These are phyloP conservation scores for Temnothorax rugatulus DNA, from an alignment of 2,888 invertebrate species.

Conservation along the genomic window DNA sequence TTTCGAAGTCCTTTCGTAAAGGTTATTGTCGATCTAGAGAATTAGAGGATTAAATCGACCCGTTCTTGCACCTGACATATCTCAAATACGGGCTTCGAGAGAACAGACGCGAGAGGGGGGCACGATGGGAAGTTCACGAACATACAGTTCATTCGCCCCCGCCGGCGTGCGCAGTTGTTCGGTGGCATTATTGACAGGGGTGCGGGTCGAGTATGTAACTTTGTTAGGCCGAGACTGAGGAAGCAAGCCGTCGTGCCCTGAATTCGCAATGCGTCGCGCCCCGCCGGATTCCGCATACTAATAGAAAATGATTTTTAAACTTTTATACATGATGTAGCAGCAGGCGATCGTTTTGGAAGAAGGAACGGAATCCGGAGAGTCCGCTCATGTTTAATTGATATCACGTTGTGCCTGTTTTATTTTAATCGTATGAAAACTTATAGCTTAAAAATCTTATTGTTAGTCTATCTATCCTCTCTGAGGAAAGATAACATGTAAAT, in stretches of 20 bases:
- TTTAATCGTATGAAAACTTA: not conserved
- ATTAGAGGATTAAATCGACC: constrained; percentile 75
- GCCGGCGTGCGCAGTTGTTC: constrained; percentile 64
- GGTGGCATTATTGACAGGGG: constrained; percentile 80
- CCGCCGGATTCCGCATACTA: constrained; percentile 74
- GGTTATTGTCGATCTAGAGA: constrained; percentile 70
- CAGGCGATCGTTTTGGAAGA: not conserved
- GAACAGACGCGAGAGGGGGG: constrained; percentile 40
- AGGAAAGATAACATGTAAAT: too few relatives aligned
- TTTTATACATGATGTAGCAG: constrained; percentile 55
- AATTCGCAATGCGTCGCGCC: constrained; percentile 74
- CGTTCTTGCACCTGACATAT: constrained; percentile 75
- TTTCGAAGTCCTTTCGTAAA: constrained; percentile 59
- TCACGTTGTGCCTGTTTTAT: not conserved
- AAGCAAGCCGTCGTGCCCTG: constrained; percentile 71
- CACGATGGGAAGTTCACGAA: constrained; percentile 69
- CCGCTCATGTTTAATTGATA: not conserved
- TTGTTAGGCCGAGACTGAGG: constrained; percentile 73
- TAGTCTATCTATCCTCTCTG: too few relatives aligned
- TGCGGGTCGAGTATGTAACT: constrained; percentile 75
- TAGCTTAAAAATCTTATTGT: not conserved
- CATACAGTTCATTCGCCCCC: constrained; percentile 60
- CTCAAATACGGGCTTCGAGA: constrained; percentile 68
- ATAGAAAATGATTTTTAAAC: constrained; percentile 80
- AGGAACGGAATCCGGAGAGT: not conserved